Evolutionary conservation across 1,140 invertebrate genomes (phyloP).

Genomic region (Anoplolepis gracilipes): DNA sequence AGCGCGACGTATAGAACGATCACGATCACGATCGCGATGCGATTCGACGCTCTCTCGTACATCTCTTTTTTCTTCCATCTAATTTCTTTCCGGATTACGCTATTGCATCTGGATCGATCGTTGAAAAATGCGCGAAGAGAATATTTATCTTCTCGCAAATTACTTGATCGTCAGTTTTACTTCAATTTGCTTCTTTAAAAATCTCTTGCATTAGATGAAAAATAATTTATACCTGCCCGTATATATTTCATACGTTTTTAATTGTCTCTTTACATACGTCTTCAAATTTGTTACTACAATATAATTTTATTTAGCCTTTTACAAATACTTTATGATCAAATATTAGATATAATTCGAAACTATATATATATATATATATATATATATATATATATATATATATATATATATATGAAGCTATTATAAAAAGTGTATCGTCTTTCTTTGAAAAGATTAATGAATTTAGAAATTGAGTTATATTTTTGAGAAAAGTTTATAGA

Average conservation of each 20-base stretch:
- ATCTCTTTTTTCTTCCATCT: background rate
- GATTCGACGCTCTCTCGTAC: background rate
- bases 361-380: no score
- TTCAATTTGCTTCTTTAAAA: background rate
- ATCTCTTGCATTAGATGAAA: background rate
- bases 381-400: no score
- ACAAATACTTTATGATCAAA: background rate
- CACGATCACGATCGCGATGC: constrained; percentile 67
- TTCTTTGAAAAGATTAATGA: background rate
- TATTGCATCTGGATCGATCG: background rate
- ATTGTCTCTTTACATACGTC: no score
- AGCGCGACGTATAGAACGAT: constrained; percentile 72
- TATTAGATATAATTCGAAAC: background rate
- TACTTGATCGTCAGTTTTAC: background rate
- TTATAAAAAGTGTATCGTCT: background rate
- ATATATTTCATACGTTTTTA: background rate
- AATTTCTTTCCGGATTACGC: background rate
- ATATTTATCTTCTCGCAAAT: background rate
- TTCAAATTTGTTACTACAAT: background rate
- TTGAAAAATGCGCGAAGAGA: background rate
- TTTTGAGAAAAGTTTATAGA: background rate
- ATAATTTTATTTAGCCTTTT: constrained; percentile 8
- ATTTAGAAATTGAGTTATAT: background rate
- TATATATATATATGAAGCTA: background rate
- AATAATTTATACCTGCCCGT: background rate